Conservation (phyloP, 2,113 vertebrate genomes). For the Rhea pennata region DNA sequence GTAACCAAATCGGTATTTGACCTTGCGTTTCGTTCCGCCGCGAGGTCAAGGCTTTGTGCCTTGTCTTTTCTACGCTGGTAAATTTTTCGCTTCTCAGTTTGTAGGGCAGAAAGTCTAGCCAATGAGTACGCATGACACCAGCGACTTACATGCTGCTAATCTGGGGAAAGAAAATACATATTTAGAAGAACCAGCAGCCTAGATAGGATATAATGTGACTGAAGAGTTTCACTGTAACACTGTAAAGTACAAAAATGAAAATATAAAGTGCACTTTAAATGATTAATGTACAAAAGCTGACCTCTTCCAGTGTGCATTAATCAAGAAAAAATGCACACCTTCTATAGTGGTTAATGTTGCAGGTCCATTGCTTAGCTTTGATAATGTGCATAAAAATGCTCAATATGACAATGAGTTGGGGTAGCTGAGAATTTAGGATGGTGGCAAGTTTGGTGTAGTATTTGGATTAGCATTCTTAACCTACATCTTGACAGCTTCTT, state of each 20-base stretch:
- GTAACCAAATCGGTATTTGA: not conserved
- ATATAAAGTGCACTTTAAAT: conserved; percentile 78
- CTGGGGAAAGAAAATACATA: conserved; percentile 68
- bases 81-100: conserved; percentile 33
- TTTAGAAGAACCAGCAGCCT: conserved; percentile 57
- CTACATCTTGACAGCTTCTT: conserved; percentile 76
- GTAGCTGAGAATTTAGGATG: conserved; percentile 83
- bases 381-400: conserved; percentile 82
- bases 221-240: conserved; percentile 66
- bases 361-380: conserved; percentile 72
- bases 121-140: not conserved
- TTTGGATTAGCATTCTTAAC: conserved; percentile 85
- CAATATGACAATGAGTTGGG: conserved; percentile 83
- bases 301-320: conserved; percentile 74
- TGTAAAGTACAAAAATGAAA: conserved; percentile 73
- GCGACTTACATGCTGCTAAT: conserved; percentile 23
- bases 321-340: conserved; percentile 77
- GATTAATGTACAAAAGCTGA: conserved; percentile 80
- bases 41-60: not conserved
- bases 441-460: conserved; percentile 83
- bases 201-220: conserved; percentile 60
- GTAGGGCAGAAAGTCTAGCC: conserved; percentile 40
- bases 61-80: not conserved
- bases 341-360: conserved; percentile 72
- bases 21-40: not conserved